These are phyloP conservation scores for Perodicticus potto DNA, from an alignment of 2,797 vertebrate species.

Conservation along the genomic window DNA sequence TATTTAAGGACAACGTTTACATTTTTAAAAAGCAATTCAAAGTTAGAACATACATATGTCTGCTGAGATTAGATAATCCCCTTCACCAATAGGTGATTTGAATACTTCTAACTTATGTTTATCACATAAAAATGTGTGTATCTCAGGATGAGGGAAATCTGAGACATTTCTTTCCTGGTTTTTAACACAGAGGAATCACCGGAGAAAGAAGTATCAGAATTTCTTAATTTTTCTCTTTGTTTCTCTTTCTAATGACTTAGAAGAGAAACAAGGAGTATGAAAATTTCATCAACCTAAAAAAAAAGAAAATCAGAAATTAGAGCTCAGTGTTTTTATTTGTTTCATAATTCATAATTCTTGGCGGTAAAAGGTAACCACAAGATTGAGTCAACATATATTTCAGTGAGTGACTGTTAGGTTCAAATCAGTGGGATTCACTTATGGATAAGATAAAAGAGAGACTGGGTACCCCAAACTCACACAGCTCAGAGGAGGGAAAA, in stretches of 20 bases:
- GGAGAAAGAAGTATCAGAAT: background rate
- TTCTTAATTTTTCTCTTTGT: background rate
- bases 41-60: slow-evolving; percentile 10
- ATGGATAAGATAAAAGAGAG: background rate
- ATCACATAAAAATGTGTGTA: background rate
- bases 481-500: background rate
- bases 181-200: slow-evolving; percentile 14
- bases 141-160: background rate
- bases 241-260: slow-evolving; percentile 42
- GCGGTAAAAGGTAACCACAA: slow-evolving; percentile 48
- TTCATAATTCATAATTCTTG: slow-evolving; percentile 60
- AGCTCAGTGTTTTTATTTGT: slow-evolving; percentile 41
- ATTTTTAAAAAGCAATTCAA: slow-evolving; percentile 55
- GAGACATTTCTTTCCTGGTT: background rate
- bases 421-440: background rate
- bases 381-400: slow-evolving; percentile 62
- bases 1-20: slow-evolving; percentile 65
- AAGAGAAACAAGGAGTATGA: slow-evolving; percentile 13
- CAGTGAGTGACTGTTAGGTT: slow-evolving; percentile 44
- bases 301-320: background rate
- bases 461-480: background rate
- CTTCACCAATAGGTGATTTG: background rate
- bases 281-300: slow-evolving; percentile 45
- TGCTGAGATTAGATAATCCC: slow-evolving; percentile 37
- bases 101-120: background rate